Base-by-base conservation (phyloP, 2,797 vertebrate species). In the Phrynocephalus forsythii region DNA sequence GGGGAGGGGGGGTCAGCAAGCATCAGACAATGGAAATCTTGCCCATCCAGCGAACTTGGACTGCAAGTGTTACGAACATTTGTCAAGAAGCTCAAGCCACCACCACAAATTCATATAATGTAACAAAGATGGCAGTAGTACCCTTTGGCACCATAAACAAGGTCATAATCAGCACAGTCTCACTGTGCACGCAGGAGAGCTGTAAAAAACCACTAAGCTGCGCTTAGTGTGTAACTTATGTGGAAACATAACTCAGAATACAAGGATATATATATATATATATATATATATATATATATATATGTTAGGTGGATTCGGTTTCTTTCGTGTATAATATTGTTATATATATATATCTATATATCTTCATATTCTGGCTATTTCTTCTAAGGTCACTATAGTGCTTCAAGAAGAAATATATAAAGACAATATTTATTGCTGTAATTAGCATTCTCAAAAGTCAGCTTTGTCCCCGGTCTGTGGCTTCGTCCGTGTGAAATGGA, bases 391-490 rank as follows among this genome's bases (percentile, higher is more conserved):
- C n/a, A n/a, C n/a, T n/a, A n/a, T n/a, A n/a, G n/a, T n/a, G n/a
- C n/a, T n/a, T n/a, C n/a, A n/a, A n/a, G n/a, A n/a, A n/a, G n/a
- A n/a, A n/a, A n/a, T n/a, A n/a, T n/a, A n/a, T n/a, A 82, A 97
- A 72, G 10, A 13, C 50, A 83, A 97, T 97, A 97, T 97, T 97
- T 97, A 97, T 97, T 97, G 95, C 92, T 96, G 96, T 97, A 97
- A 96, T 97, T 97, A 97, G 96, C 94, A 94, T 93, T 95, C 96
- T 95, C 96, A 95, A 95, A 96, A 95, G 95, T 96, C 93, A 96
- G 93, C 95, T 44, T 92, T 95, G 96, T 97, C 94, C 97, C 94
- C 95, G 89, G 78, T 96, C 96, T 95, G 94, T 95, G 93, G 93
- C 95, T 97, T 96, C 96, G 95, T 97, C 96, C 96, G 96, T 77